A percentile compares a stretch with the other conserved stretches of the same genome.
Conservation (phyloP, 2,888 invertebrate species). For the Podotricha telesiphe region DNA sequence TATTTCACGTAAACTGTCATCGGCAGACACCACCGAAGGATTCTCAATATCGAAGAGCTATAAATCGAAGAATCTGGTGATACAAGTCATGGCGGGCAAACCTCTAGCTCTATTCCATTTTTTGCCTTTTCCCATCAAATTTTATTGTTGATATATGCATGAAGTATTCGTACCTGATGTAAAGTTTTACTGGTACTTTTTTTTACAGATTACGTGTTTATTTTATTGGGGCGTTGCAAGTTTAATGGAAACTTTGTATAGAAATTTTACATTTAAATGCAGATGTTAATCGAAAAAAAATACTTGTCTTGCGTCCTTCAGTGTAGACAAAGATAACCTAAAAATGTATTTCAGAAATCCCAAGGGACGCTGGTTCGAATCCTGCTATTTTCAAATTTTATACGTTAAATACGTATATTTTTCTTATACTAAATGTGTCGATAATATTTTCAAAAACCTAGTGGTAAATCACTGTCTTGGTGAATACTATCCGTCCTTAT, state of each 20-base stretch:
- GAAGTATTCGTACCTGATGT: background rate
- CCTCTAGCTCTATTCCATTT: slow-evolving; percentile 23
- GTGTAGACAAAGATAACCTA: too few species aligned
- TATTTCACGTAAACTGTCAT: slow-evolving; percentile 27
- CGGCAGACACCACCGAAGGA: slow-evolving; percentile 10
- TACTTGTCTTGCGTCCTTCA: too few species aligned
- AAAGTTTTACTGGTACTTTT: background rate
- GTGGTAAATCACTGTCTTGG: too few species aligned
- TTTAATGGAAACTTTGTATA: background rate
- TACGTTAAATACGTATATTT: too few species aligned
- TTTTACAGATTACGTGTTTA: background rate
- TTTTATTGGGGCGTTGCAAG: background rate
- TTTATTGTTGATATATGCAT: slow-evolving; percentile 39
- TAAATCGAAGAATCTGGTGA: slow-evolving; percentile 20
- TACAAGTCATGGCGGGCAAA: slow-evolving; percentile 12
- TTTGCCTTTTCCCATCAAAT: slow-evolving; percentile 29
- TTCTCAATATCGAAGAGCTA: slow-evolving; percentile 14
- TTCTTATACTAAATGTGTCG: too few species aligned
- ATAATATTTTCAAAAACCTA: too few species aligned
- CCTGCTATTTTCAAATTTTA: too few species aligned
- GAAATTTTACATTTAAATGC: too few species aligned
- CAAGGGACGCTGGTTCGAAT: too few species aligned
- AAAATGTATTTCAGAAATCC: too few species aligned
- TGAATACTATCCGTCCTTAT: too few species aligned
- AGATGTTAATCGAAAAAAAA: too few species aligned